Evolutionary conservation across 2,113 vertebrate species (phyloP).

Genomic region (Nibea albiflora): DNA sequence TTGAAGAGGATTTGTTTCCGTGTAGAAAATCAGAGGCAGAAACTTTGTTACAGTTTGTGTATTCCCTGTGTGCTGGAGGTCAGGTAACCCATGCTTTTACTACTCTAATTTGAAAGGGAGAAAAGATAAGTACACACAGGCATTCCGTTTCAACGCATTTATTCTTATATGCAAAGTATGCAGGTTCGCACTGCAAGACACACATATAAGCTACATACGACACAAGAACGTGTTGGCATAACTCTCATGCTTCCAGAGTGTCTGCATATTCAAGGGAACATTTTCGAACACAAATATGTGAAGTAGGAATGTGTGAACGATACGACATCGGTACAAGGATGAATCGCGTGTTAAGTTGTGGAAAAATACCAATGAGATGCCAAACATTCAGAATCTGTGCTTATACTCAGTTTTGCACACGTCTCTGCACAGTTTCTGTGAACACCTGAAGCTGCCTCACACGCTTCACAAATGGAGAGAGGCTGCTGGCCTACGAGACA

Average conservation of each 20-base stretch:
- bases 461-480: conserved; percentile 15
- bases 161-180: conserved; percentile 8
- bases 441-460: conserved; percentile 38
- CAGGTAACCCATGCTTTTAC: background rate
- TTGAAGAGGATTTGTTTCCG: background rate
- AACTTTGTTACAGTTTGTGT: background rate
- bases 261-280: background rate
- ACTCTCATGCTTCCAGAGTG: background rate
- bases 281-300: background rate
- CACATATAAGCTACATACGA: background rate
- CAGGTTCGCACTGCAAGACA: background rate
- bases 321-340: background rate
- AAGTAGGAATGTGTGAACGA: background rate
- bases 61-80: background rate
- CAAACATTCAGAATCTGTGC: background rate
- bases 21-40: background rate
- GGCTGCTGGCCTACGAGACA: conserved; percentile 37
- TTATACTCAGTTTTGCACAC: background rate
- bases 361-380: background rate
- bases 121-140: background rate
- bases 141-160: background rate
- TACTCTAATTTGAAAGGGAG: background rate
- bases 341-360: background rate
- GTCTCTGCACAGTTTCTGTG: conserved; percentile 1
- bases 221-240: background rate